A percentile compares a stretch with the other conserved stretches of the same genome.
Conservation (phyloP, 2,888 invertebrate genomes). For the Platypus cylindrus region DNA sequence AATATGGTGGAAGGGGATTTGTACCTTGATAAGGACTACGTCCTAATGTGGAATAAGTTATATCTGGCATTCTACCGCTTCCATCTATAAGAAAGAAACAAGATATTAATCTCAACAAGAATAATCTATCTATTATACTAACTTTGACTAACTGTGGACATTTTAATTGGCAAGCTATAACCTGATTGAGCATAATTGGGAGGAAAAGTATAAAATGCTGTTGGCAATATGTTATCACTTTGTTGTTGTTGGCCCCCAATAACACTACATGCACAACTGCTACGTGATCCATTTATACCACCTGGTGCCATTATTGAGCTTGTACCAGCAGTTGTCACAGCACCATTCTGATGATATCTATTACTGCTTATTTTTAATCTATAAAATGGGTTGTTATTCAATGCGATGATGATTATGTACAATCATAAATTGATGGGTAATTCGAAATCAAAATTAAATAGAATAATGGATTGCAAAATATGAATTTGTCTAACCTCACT, state of each 20-base stretch:
- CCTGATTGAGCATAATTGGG: conserved; percentile 45
- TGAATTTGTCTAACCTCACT: conserved; percentile 46
- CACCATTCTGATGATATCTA: conserved; percentile 64
- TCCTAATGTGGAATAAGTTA: conserved; percentile 51
- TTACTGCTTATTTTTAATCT: conserved; percentile 40
- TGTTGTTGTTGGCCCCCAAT: conserved; percentile 36
- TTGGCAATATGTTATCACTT: conserved; percentile 6
- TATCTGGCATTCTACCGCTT: conserved; percentile 9
- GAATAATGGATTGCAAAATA: not conserved
- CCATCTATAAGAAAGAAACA: no score
- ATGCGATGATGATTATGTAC: no score
- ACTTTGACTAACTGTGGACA: conserved; percentile 22
- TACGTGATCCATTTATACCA: conserved; percentile 30
- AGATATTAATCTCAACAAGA: conserved; percentile 23
- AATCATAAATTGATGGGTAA: no score
- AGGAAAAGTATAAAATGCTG: conserved; percentile 34
- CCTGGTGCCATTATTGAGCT: conserved; percentile 30
- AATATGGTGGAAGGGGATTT: conserved; percentile 41
- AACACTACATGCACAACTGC: conserved; percentile 41
- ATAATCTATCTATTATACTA: conserved; percentile 1
- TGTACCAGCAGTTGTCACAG: conserved; percentile 50
- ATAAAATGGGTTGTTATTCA: no score
- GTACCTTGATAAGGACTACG: conserved; percentile 39
- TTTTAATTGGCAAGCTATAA: conserved; percentile 56
- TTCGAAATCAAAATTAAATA: not conserved